A percentile compares a stretch with the other conserved stretches of the same genome.
Evolutionary conservation across 2,888 invertebrate genomes (phyloP).

Genomic region (Labia minor): DNA sequence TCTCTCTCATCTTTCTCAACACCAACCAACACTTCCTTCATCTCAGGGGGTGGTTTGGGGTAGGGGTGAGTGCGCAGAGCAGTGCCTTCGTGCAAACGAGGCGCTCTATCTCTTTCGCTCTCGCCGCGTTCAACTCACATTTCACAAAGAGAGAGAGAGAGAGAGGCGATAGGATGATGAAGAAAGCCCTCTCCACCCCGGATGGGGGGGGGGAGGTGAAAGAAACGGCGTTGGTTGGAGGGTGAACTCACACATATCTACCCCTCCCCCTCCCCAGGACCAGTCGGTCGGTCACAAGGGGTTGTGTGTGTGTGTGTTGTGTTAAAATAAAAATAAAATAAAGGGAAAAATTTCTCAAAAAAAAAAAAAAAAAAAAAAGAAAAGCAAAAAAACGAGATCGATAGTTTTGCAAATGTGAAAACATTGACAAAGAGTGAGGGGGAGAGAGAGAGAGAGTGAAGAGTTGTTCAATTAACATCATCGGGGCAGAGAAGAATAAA

Average conservation of each 20-base stretch:
- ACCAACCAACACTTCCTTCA: slow-evolving; percentile 8
- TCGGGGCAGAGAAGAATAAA: not conserved
- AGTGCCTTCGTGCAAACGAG: slow-evolving; percentile 3
- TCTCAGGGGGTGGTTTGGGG: not conserved
- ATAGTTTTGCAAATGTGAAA: not conserved
- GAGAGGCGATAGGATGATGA: not conserved
- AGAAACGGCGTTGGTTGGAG: not conserved
- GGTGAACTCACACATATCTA: not conserved
- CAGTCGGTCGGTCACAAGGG: not conserved
- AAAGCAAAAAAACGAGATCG: not conserved
- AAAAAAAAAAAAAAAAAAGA: no score
- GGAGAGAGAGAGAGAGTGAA: no score
- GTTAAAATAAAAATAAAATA: not conserved
- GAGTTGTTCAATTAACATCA: not conserved
- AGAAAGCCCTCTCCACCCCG: not conserved
- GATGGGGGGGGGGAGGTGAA: not conserved
- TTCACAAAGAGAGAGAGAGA: not conserved
- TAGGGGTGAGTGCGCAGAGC: not conserved
- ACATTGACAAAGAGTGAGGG: not conserved
- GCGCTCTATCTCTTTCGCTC: not conserved
- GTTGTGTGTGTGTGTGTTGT: no score
- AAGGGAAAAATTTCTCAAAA: no score
- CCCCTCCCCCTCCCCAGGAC: not conserved
- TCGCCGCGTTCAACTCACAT: slow-evolving; percentile 6
- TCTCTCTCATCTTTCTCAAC: slow-evolving; percentile 16